These are phyloP conservation scores for Lutraria rhynchaena DNA, from an alignment of 1,140 invertebrate species.

Conservation along the genomic window DNA sequence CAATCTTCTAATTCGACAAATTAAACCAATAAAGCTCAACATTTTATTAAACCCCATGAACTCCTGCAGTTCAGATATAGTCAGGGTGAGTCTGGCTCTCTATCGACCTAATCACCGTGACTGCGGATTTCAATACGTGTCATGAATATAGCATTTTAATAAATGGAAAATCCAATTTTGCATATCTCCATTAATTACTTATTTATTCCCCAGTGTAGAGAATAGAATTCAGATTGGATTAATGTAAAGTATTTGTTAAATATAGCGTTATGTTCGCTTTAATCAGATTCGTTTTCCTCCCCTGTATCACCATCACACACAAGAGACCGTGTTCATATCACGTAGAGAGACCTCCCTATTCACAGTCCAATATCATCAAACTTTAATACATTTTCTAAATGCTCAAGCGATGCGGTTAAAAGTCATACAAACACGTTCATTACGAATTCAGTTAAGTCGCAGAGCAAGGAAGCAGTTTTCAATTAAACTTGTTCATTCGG, in stretches of 20 bases:
- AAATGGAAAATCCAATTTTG: slow-evolving; percentile 41
- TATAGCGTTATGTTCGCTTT: slow-evolving; percentile 30
- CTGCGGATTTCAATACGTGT: slow-evolving; percentile 19
- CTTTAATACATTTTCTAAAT: slow-evolving; percentile 18
- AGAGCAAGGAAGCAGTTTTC: too few species aligned
- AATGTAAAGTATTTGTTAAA: slow-evolving; percentile 33
- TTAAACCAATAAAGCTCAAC: too few species aligned
- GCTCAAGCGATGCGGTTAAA: slow-evolving; percentile 28
- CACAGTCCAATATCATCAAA: slow-evolving; percentile 9
- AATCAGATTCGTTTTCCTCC: not conserved
- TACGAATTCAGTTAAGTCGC: not conserved
- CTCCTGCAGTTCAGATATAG: too few species aligned
- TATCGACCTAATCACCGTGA: too few species aligned
- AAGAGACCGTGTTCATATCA: not conserved
- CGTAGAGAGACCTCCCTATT: not conserved
- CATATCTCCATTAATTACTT: slow-evolving; percentile 43
- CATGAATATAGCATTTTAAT: slow-evolving; percentile 4
- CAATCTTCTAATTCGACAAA: too few species aligned
- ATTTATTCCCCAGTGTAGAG: slow-evolving; percentile 23
- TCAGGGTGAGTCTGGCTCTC: too few species aligned
- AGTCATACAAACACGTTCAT: slow-evolving; percentile 38
- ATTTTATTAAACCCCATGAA: too few species aligned
- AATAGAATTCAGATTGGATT: slow-evolving; percentile 20
- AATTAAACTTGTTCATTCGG: too few species aligned
- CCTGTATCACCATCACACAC: not conserved